Conservation (phyloP, 1,140 invertebrate species). For the Orussus abietinus region DNA sequence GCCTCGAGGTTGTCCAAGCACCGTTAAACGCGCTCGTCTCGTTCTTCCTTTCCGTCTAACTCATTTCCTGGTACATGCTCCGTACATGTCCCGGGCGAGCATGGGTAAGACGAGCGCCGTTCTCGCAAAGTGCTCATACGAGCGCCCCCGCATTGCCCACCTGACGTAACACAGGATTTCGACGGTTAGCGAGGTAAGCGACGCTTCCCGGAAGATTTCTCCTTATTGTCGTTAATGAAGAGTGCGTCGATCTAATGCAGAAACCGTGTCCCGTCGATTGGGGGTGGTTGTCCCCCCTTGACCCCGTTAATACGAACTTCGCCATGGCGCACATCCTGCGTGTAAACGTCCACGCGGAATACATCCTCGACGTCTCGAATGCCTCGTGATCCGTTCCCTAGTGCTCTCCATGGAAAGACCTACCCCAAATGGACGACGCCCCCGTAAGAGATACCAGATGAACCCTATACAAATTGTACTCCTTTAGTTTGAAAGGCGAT, state of each 20-base stretch:
- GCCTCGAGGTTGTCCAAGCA: conserved; percentile 27
- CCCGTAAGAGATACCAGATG: too few relatives aligned
- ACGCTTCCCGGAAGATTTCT: conserved; percentile 25
- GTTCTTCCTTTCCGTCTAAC: conserved; percentile 15
- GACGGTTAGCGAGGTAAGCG: conserved; percentile 22
- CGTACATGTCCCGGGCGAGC: conserved; percentile 4
- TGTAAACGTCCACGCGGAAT: conserved; percentile 1
- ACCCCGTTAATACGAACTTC: conserved; percentile 36
- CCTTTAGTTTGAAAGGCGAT: too few relatives aligned
- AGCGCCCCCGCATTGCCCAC: too few relatives aligned
- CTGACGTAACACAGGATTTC: conserved; percentile 20
- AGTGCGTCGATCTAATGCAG: conserved; percentile 46
- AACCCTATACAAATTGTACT: too few relatives aligned
- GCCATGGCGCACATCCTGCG: conserved; percentile 31
- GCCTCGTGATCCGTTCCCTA: too few relatives aligned
- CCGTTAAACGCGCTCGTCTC: conserved; percentile 21
- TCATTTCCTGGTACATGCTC: conserved; percentile 18
- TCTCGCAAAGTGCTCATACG: neutral
- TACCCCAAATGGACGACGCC: too few relatives aligned
- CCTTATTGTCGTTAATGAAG: conserved; percentile 42
- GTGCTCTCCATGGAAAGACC: too few relatives aligned
- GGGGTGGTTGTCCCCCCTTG: conserved; percentile 20
- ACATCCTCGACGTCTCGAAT: too few relatives aligned
- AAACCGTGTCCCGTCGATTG: conserved; percentile 38
- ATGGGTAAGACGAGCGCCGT: neutral